Evolutionary conservation across 2,888 invertebrate genomes (phyloP), one percentile per base, ranked within the genome.

Genomic region (Eilema sororculum): DNA sequence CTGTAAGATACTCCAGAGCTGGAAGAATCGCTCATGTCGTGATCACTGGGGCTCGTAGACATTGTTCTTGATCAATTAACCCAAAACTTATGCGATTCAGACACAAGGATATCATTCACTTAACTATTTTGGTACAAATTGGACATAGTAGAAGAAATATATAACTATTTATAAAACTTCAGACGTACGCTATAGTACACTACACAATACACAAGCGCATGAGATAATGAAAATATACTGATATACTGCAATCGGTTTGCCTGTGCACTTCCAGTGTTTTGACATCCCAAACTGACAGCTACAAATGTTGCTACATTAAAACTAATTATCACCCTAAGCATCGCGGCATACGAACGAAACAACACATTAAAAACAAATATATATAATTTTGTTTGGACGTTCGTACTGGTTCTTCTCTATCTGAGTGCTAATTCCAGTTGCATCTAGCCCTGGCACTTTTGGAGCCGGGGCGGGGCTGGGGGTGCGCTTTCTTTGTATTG

Each of bases 21-120:
- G 0, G 91, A 91, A 56, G 88, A 84, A 68, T 92, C 92, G 74
- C 92, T 92, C 74, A 87, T 86, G 75, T 93, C 93, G 63, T 88
- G 88, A 60, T 93, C 93, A 84, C 92, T 91, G 61, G 88, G 79
- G 56, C 78, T 82, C 30, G 89, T 75, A 59, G 84, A 82, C 84
- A 87, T 84, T 77, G 70, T 81, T 24, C 30, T 8, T 16, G 16
- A 5, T 59, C 24, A 37, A 41, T 28, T 63, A 52, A n/a, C 2
- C 0, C 10, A n/a, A 6, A 30, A 28, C 30, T 52, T 60, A 28
- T 30, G 65, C n/a, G 33, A 69, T 52, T 60, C 60, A 20, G 67
- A 63, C 2, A 67, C 69, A 75, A 13, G 58, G 20, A 30, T n/a
- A n/a, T 4, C 20, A 46, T 13, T n/a, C 10, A 67, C 1, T 41